Evolutionary conservation across 1,140 invertebrate species (phyloP).

Genomic region (Diabrotica virgifera): DNA sequence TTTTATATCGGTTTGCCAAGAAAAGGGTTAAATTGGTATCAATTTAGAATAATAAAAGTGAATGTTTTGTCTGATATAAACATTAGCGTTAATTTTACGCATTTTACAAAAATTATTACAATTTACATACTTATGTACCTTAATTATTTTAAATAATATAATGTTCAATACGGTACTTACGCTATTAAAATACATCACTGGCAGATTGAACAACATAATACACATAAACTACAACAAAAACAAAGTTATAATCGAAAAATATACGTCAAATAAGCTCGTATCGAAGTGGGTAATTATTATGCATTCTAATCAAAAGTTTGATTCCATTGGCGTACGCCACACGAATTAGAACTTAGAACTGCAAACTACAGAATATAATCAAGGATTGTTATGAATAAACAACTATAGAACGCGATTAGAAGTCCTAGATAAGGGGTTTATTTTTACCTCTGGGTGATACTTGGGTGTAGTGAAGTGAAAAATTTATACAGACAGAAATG

Average conservation of each 20-base stretch:
- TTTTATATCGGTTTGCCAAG: too few relatives aligned
- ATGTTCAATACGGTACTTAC: neutral
- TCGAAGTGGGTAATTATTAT: constrained; percentile 1
- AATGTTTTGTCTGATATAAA: too few relatives aligned
- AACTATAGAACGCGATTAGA: neutral
- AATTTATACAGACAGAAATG: neutral
- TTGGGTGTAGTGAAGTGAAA: neutral
- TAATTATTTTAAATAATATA: too few relatives aligned
- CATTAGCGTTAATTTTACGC: too few relatives aligned
- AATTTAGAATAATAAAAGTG: too few relatives aligned
- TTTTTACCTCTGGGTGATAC: neutral
- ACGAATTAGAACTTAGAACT: too few relatives aligned
- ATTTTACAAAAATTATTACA: too few relatives aligned
- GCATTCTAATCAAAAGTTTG: neutral
- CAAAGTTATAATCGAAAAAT: neutral
- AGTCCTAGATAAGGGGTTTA: neutral
- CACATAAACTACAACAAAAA: neutral
- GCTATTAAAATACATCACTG: neutral
- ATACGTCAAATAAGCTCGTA: neutral
- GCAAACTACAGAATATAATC: neutral
- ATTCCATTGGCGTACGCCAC: neutral
- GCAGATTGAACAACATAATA: neutral
- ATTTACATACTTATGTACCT: too few relatives aligned
- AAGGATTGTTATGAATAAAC: neutral
- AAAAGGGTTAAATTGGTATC: too few relatives aligned